Evolutionary conservation across 2,888 invertebrate species (phyloP).

Genomic region (Seira musarum): DNA sequence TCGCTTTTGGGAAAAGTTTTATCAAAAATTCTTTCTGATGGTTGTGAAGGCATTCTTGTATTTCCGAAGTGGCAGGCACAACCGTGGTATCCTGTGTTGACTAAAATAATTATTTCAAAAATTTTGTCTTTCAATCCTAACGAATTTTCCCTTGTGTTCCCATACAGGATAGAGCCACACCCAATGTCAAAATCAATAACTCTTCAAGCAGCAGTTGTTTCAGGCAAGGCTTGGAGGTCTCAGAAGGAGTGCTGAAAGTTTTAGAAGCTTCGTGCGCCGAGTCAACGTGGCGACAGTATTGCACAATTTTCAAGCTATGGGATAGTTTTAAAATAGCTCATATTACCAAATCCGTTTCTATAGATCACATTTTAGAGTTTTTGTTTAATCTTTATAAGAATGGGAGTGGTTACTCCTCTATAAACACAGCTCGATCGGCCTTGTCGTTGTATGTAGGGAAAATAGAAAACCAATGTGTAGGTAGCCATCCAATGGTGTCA

Average conservation of each 20-base stretch:
- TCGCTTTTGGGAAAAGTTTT: constrained; percentile 15
- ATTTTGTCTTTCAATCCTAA: neutral
- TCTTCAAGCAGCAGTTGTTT: too few species aligned
- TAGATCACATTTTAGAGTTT: neutral
- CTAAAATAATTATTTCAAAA: neutral
- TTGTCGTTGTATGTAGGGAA: neutral
- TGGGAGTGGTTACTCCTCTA: neutral
- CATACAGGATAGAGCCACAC: constrained; percentile 23
- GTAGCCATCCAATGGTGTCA: neutral
- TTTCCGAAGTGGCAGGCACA: constrained; percentile 37
- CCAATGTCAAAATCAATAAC: neutral
- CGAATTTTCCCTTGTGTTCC: constrained; percentile 26
- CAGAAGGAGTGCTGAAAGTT: too few species aligned
- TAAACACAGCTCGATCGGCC: constrained; percentile 22
- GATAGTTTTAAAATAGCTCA: too few species aligned
- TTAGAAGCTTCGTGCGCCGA: neutral
- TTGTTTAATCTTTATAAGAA: neutral
- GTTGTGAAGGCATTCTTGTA: constrained; percentile 36
- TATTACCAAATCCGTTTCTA: neutral
- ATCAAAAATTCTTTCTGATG: constrained; percentile 21
- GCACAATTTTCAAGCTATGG: constrained; percentile 28
- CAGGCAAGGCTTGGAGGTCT: too few species aligned
- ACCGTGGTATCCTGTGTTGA: constrained; percentile 41
- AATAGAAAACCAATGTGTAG: too few species aligned
- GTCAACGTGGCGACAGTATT: constrained; percentile 33